Conservation (phyloP, 2,888 invertebrate genomes). For the Rhamnusium bicolor region DNA sequence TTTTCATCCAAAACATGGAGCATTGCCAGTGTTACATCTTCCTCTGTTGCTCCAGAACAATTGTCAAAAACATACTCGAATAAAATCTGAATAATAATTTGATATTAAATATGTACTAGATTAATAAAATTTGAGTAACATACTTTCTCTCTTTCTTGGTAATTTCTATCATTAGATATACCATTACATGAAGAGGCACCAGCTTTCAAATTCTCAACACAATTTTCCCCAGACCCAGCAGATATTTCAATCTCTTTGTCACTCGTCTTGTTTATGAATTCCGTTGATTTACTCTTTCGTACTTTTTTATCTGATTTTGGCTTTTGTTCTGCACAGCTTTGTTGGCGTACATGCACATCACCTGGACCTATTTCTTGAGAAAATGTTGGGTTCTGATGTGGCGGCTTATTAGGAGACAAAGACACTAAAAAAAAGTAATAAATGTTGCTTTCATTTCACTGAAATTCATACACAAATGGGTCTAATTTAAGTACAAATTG, state of each 20-base stretch:
- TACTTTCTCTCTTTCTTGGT: constrained; percentile 1
- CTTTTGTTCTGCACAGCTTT: neutral
- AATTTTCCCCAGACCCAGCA: neutral
- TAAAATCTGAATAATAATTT: constrained; percentile 24
- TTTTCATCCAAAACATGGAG: constrained; percentile 26
- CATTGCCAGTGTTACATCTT: constrained; percentile 20
- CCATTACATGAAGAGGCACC: neutral
- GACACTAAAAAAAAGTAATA: constrained; percentile 2
- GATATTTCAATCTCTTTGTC: neutral
- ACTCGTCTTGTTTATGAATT: neutral
- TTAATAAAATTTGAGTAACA: neutral
- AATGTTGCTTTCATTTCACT: too few species aligned
- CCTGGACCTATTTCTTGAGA: neutral
- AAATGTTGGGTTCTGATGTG: neutral
- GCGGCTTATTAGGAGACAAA: neutral
- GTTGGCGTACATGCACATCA: neutral
- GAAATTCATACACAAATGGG: too few species aligned
- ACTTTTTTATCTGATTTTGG: neutral
- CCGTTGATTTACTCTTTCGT: neutral
- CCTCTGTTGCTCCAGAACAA: constrained; percentile 26
- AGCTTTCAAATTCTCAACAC: neutral
- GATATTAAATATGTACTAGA: neutral
- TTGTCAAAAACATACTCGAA: constrained; percentile 26
- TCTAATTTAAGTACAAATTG: too few species aligned
- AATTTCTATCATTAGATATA: neutral